Evolutionary conservation across 2,888 invertebrate genomes (phyloP).

Genomic region (Sericinus montela): DNA sequence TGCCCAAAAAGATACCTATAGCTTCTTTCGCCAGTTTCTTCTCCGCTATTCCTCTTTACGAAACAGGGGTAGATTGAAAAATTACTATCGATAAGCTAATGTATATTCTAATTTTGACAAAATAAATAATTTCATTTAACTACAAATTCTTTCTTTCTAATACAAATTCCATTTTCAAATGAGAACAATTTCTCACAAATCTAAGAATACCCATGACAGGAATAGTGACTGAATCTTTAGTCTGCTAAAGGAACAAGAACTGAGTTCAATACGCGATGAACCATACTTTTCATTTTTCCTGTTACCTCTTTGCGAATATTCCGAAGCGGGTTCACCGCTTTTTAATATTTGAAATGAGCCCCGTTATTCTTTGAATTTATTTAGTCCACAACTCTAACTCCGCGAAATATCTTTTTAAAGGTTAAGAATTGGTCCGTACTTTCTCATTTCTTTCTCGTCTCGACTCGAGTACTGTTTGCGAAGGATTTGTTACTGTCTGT

Average conservation of each 20-base stretch:
- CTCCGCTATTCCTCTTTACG: too few species aligned
- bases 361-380: slow-evolving; percentile 43
- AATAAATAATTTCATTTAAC: too few species aligned
- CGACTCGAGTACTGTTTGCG: slow-evolving; percentile 23
- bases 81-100: too few species aligned
- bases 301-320: slow-evolving; percentile 26
- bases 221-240: slow-evolving; percentile 1
- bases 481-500: slow-evolving; percentile 23
- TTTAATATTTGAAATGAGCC: slow-evolving; percentile 56
- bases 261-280: slow-evolving; percentile 5
- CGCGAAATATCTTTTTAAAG: slow-evolving; percentile 36
- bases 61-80: too few species aligned
- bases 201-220: neutral
- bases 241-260: neutral
- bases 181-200: neutral
- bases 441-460: slow-evolving; percentile 32
- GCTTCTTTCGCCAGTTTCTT: too few species aligned
- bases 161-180: too few species aligned
- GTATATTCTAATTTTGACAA: too few species aligned
- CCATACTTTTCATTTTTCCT: slow-evolving; percentile 22
- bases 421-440: slow-evolving; percentile 29
- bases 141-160: too few species aligned
- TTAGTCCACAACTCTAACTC: slow-evolving; percentile 30
- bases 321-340: slow-evolving; percentile 26
- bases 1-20: too few species aligned